Evolutionary conservation across 2,113 vertebrate species (phyloP), one percentile per base, ranked within the genome.

Genomic region (Macrotus californicus): DNA sequence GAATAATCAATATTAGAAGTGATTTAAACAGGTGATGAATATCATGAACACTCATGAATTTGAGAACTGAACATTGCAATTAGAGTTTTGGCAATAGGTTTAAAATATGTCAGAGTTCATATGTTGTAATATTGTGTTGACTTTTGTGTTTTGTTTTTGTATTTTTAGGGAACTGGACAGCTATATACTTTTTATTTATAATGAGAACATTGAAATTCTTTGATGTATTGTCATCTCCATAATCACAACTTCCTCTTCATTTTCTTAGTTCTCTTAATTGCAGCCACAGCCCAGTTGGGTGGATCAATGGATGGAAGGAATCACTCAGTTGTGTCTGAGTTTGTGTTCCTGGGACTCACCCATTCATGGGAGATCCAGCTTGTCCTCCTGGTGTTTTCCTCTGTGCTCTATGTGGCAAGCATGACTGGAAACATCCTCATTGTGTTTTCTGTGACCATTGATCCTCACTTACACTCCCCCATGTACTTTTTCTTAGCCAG

Each of bases 331-430:
- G 92, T 97, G 64, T 86, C 56, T 73, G 97, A 97, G 34, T 95
- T 98, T 89, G 76, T 98, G 34, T 94, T 98, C 72, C 69, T 98
- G 56, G 97, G 96, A 82, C 89, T 98, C 56, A 93, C 87, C 14
- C 76, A 76, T 16, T 96, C 80, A 3, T 66, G 75, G 91, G 82
- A 93, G 83, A 46, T 97, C 13, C 96, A 97, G 26, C 41, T 94
- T 69, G 26, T 97, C 36, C 66, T 98, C 2, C 80, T 97, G n/a
- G 54, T 97, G 36, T 29, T 95, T 31, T 97, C 93, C 39, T 95
- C 94, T 77, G 64, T 97, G 29, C 41, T 97, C 48, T 98, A 96
- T n/a, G 24, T 95, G 79, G 75, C 92, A 61, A 97, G 89, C 61
- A 87, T 97, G 81, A 61, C 82, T 7, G 97, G 97, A 16, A 97